A percentile compares a stretch with the other conserved stretches of the same genome.
These are phyloP conservation scores for Periophthalmus modestus DNA, from an alignment of 2,113 vertebrate species.

Conservation along the genomic window DNA sequence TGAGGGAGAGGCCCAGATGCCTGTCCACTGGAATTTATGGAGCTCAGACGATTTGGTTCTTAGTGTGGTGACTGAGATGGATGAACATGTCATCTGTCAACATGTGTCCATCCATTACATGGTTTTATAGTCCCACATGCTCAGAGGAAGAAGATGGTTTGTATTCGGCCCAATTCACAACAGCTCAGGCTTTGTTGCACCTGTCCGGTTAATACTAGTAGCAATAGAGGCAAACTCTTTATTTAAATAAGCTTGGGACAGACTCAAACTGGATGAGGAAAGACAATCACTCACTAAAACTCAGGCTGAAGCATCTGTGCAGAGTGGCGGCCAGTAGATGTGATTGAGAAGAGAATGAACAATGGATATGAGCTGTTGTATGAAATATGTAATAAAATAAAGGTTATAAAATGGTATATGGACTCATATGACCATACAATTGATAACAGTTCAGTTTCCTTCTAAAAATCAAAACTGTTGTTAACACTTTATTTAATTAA, in stretches of 20 bases:
- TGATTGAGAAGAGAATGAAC: background rate
- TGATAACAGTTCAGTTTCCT: background rate
- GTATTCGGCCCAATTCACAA: background rate
- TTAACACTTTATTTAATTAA: background rate
- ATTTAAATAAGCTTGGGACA: background rate
- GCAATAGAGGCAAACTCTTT: background rate
- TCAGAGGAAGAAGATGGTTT: background rate
- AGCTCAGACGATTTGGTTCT: constrained; percentile 49
- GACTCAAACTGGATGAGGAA: background rate
- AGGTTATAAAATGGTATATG: background rate
- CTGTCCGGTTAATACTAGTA: background rate
- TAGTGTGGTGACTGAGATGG: constrained; percentile 51
- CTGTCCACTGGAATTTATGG: constrained; percentile 70
- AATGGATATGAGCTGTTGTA: background rate
- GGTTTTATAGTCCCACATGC: constrained; percentile 9
- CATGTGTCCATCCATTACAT: constrained; percentile 42
- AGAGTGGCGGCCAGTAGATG: background rate
- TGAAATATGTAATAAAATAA: background rate
- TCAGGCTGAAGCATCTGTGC: background rate
- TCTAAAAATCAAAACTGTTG: background rate
- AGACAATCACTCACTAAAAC: background rate
- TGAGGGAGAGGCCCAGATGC: constrained; percentile 15
- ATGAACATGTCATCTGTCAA: constrained; percentile 56
- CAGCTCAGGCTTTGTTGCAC: background rate
- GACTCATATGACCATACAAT: too few species aligned